Percentiles rank a stretch among this genome's conserved stretches.
Conservation (phyloP, 2,797 vertebrate species). For the Gephyroberyx darwinii region DNA sequence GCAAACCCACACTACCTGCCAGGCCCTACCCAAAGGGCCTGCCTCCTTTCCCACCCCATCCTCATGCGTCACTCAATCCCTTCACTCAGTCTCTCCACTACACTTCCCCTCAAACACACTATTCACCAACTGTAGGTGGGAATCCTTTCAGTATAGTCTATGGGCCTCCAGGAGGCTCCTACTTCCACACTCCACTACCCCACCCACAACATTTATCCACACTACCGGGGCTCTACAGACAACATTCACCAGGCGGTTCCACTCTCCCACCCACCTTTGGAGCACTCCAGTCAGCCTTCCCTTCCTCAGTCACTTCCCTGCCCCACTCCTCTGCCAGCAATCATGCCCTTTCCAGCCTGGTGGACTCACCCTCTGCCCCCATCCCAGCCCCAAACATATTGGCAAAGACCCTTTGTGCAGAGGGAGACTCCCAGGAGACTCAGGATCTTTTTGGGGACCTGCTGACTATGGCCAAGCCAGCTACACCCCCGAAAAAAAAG, state of each 20-base stretch:
- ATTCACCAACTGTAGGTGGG: slow-evolving; percentile 76
- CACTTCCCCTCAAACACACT: slow-evolving; percentile 78
- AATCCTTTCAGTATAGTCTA: slow-evolving; percentile 84
- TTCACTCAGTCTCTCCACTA: slow-evolving; percentile 83
- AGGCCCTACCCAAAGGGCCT: slow-evolving; percentile 77
- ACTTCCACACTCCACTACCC: slow-evolving; percentile 78
- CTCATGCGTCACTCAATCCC: slow-evolving; percentile 86
- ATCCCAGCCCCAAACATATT: slow-evolving; percentile 69
- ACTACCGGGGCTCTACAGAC: slow-evolving; percentile 86
- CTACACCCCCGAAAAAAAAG: slow-evolving; percentile 83
- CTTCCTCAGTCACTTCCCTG: slow-evolving; percentile 57
- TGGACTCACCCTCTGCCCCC: slow-evolving; percentile 70
- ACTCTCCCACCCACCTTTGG: slow-evolving; percentile 75
- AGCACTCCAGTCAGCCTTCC: slow-evolving; percentile 48
- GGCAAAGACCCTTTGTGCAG: slow-evolving; percentile 74
- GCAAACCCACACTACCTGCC: slow-evolving; percentile 75
- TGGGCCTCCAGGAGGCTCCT: slow-evolving; percentile 74
- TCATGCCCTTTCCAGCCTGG: slow-evolving; percentile 77
- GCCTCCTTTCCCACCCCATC: slow-evolving; percentile 74
- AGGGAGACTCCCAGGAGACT: slow-evolving; percentile 77
- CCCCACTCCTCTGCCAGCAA: slow-evolving; percentile 83
- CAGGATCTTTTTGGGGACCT: slow-evolving; percentile 94
- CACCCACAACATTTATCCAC: slow-evolving; percentile 79
- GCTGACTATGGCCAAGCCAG: slow-evolving; percentile 87
- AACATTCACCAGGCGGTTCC: slow-evolving; percentile 76